These are phyloP conservation scores for Dendroctonus valens DNA, from an alignment of 1,140 invertebrate genomes.

Conservation along the genomic window DNA sequence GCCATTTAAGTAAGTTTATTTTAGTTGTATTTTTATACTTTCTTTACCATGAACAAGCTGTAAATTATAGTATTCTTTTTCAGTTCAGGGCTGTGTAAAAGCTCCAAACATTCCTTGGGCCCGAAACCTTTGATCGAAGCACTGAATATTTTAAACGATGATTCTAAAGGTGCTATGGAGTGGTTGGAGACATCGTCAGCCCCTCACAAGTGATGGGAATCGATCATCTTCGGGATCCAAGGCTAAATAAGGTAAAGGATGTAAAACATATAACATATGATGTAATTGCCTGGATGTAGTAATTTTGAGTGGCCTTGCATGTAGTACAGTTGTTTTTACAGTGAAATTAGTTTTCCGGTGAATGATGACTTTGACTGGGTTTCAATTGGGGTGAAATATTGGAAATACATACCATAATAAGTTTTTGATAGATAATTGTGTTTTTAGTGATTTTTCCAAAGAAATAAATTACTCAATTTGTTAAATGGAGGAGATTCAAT, in stretches of 20 bases:
- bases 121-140: conserved; percentile 32
- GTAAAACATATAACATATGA: not conserved
- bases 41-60: no score
- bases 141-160: conserved; percentile 32
- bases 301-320: no score
- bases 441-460: no score
- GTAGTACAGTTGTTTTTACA: not conserved
- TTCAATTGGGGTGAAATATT: no score
- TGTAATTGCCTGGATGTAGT: no score
- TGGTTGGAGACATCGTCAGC: conserved; percentile 60
- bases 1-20: no score
- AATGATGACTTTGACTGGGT: not conserved
- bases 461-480: no score
- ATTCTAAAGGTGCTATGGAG: conserved; percentile 38
- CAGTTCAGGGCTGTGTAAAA: conserved; percentile 20
- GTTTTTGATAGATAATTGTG: no score
- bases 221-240: conserved; percentile 78
- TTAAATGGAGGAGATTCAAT: no score
- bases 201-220: conserved; percentile 72
- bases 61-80: conserved; percentile 1
- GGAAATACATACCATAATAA: no score
- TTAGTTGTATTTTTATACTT: no score
- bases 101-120: not conserved
- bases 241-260: conserved; percentile 73
- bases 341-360: not conserved